Base-by-base conservation (phyloP, 2,888 invertebrate species). In the Drosophila subquinaria region DNA sequence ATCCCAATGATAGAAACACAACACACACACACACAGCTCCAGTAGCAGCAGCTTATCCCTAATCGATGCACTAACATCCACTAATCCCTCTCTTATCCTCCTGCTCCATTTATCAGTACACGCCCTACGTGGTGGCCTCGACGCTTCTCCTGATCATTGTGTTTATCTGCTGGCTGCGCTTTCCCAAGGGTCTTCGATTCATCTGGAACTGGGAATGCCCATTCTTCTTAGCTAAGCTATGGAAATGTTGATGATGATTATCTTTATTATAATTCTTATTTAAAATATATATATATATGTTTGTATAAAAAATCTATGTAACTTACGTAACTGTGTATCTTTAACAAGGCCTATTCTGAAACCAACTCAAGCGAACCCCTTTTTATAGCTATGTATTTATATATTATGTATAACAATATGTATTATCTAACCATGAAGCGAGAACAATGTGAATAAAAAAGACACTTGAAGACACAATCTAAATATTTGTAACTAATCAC, bases 331-430 rank as follows among this genome's bases (percentile, higher is more conserved):
- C 66, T 62, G 62, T 76, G 75, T 74, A 55, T 72, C 66, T 65
- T 65, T 53, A 71, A 45, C 64, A 68, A 64, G 61, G 67, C 76
- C 83, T 81, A 36, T 48, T 70, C 69, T 62, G 67, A 61, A 86
- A 72, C 69, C 68, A 83, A 81, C 83, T 83, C 79, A 86, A 74
- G 71, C 86, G 65, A 86, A 76, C 62, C 59, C 62, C 76, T 79
- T 69, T 64, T 60, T 59, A 69, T 59, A 76, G 45, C 50, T 38
- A 57, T 27, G 45, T 50, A 38, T 27, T 35, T 42, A 52, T 62
- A 51, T 45, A 55, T 51, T 15, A 51, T 30, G 30, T 15, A 55
- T 20, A 38, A 50, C 20, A 38, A 42, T 17, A 57, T 79, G 81
- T 83, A 83, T 81, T 86, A 86, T 76, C 64, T 71, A 79, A 63